A percentile compares a stretch with the other conserved stretches of the same genome.
Conservation (phyloP, 2,797 vertebrate genomes). For the Leptoclinus maculatus region DNA sequence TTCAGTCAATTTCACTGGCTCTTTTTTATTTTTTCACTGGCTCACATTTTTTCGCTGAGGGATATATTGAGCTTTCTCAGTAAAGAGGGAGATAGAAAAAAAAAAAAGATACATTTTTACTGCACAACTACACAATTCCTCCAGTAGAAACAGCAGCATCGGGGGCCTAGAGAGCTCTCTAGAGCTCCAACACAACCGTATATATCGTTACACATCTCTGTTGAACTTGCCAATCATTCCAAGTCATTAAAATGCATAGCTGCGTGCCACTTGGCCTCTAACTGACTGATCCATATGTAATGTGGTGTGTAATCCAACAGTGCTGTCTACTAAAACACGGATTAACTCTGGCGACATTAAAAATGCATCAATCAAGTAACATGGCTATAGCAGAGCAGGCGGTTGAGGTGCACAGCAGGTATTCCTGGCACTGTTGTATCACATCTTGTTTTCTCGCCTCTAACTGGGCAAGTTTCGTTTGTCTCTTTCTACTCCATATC, state of each 20-base stretch:
- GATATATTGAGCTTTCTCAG: constrained; percentile 43
- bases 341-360: constrained; percentile 35
- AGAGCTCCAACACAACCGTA: constrained; percentile 3
- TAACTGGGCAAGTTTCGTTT: neutral
- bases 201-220: constrained; percentile 15
- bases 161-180: constrained; percentile 22
- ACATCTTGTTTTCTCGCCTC: constrained; percentile 7
- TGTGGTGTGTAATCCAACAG: constrained; percentile 31
- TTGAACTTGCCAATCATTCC: constrained; percentile 23
- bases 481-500: constrained; percentile 10
- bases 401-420: neutral
- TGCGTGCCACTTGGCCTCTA: constrained; percentile 23
- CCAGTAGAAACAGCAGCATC: constrained; percentile 41
- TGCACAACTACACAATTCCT: constrained; percentile 64
- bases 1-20: constrained; percentile 54
- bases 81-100: constrained; percentile 50
- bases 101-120: constrained; percentile 42
- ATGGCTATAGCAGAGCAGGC: neutral
- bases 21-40: constrained; percentile 1
- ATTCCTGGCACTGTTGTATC: constrained; percentile 5
- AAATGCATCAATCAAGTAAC: constrained; percentile 42
- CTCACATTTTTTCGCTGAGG: constrained; percentile 42
- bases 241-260: constrained; percentile 47
- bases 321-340: constrained; percentile 24
- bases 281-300: constrained; percentile 38